A percentile compares a stretch with the other conserved stretches of the same genome.
Conservation (phyloP, 1,140 invertebrate genomes). For the Protaetia brevitarsis region DNA sequence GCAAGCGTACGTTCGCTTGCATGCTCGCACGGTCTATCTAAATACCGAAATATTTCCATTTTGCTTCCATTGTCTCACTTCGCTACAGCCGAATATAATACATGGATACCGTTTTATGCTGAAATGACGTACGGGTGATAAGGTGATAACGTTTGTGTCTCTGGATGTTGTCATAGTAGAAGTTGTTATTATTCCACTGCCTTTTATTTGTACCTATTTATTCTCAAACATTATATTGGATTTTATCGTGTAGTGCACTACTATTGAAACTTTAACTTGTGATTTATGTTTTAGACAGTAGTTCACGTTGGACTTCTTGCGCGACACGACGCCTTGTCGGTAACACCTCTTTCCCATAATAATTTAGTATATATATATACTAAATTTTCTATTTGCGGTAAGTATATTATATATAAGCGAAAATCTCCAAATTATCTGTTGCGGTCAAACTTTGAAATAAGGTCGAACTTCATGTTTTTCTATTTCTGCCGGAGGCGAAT, state of each 20-base stretch:
- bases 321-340: neutral
- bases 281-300: neutral
- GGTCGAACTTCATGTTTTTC: too few relatives aligned
- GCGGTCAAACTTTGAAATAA: too few relatives aligned
- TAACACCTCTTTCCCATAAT: too few relatives aligned
- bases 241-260: neutral
- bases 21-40: neutral
- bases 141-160: neutral
- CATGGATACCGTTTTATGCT: neutral
- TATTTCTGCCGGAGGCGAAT: too few relatives aligned
- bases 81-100: neutral
- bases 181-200: neutral
- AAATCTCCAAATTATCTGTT: too few relatives aligned
- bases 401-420: too few relatives aligned
- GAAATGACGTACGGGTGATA: slow-evolving; percentile 4
- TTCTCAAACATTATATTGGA: neutral
- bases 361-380: too few relatives aligned
- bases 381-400: too few relatives aligned
- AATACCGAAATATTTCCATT: slow-evolving; percentile 7
- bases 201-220: neutral
- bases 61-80: neutral
- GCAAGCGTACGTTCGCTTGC: neutral
- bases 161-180: neutral
- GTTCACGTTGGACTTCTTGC: neutral
- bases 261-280: neutral